phyloP scores from a whole-genome alignment of 1,140 invertebrate genomes.

The Leptopilina clavipes region DNA sequence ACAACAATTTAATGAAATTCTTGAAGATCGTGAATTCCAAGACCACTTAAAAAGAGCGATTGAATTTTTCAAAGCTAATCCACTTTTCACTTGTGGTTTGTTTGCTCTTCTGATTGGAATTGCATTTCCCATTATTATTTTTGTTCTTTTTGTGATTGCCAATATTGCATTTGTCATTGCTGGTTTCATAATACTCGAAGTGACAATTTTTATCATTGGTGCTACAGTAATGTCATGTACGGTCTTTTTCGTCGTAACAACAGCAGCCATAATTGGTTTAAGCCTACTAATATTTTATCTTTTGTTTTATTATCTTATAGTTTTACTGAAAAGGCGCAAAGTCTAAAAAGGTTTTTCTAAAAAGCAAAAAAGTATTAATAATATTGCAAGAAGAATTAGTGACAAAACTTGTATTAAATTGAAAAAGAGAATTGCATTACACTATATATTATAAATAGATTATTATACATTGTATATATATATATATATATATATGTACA shows the following conservation, averaged over 20 bases:
- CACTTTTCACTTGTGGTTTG: not conserved
- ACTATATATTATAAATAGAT: too few species aligned
- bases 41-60: not conserved
- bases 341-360: not conserved
- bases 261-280: not conserved
- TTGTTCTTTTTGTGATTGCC: not conserved
- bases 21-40: not conserved
- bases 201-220: conserved; percentile 28
- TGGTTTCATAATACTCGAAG: conserved; percentile 16
- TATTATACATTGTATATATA: too few species aligned
- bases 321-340: conserved; percentile 1
- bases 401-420: too few species aligned
- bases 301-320: not conserved
- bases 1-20: not conserved
- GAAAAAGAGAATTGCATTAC: too few species aligned
- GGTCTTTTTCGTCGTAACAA: not conserved
- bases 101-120: not conserved
- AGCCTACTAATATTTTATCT: not conserved
- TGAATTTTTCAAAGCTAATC: not conserved
- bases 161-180: conserved; percentile 11
- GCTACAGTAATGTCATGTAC: conserved; percentile 15
- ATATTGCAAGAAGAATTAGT: not conserved
- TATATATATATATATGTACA: not conserved
- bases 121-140: not conserved
- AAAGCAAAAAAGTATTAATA: not conserved